phyloP scores from a whole-genome alignment of 2,888 invertebrate species.

The Keiferia lycopersicella region DNA sequence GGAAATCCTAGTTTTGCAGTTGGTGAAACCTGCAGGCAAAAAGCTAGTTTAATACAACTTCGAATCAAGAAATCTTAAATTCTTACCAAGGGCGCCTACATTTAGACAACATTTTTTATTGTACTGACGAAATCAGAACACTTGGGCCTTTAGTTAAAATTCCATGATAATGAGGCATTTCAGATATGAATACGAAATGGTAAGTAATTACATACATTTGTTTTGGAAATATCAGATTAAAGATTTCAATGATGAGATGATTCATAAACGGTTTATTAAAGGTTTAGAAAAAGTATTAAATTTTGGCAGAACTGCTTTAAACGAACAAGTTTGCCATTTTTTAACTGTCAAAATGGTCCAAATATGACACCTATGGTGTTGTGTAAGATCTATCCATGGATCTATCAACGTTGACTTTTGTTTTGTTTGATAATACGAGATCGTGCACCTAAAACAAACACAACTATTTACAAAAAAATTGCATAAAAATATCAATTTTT shows the following conservation, averaged over 20 bases:
- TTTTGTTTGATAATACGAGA: too few species aligned
- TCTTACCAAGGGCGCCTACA: conserved; percentile 17
- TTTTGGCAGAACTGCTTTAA: too few species aligned
- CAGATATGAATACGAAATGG: conserved; percentile 6
- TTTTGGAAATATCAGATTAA: neutral
- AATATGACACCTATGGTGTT: too few species aligned
- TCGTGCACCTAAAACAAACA: too few species aligned
- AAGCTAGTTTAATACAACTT: neutral
- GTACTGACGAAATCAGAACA: conserved; percentile 15
- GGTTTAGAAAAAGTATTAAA: too few species aligned
- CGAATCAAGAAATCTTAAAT: conserved; percentile 4
- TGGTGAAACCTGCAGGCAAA: neutral
- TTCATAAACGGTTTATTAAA: too few species aligned
- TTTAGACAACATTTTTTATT: conserved; percentile 1
- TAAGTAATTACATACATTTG: conserved; percentile 1
- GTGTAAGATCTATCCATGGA: too few species aligned
- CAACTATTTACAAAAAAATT: too few species aligned
- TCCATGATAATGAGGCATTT: conserved; percentile 1
- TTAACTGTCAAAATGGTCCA: too few species aligned
- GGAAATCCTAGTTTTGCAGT: neutral
- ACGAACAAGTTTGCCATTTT: too few species aligned
- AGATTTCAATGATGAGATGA: neutral
- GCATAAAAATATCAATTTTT: too few species aligned
- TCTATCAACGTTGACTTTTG: too few species aligned
- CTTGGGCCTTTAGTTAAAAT: neutral